Conservation (phyloP, 1,140 invertebrate species). For the Drosophila kikkawai region DNA sequence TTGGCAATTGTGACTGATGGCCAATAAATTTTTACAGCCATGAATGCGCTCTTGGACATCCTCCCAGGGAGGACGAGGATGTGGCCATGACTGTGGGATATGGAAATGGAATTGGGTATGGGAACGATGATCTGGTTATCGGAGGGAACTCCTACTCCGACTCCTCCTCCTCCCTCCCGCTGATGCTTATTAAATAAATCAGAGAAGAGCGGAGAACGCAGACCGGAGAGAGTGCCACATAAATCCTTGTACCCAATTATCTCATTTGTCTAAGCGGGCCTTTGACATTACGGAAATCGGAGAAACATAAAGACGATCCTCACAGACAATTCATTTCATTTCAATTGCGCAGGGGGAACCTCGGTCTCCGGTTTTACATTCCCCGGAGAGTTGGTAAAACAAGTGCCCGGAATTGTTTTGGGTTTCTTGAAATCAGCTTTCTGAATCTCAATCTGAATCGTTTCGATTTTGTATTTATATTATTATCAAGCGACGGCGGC, state of each 20-base stretch:
- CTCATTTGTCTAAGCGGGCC: constrained; percentile 77
- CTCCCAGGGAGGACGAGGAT: constrained; percentile 3
- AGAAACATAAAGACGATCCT: constrained; percentile 46
- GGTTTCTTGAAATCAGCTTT: not conserved
- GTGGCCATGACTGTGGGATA: constrained; percentile 7
- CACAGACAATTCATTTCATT: constrained; percentile 77
- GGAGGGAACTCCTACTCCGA: constrained; percentile 5
- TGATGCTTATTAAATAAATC: constrained; percentile 75
- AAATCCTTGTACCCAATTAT: constrained; percentile 81
- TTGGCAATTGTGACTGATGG: constrained; percentile 80
- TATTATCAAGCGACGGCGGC: constrained; percentile 39
- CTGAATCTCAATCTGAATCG: not conserved
- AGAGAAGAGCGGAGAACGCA: constrained; percentile 28
- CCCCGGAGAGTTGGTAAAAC: constrained; percentile 11
- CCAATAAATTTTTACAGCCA: constrained; percentile 80
- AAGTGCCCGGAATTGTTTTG: constrained; percentile 40
- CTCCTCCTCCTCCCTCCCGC: not conserved
- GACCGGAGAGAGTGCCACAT: constrained; percentile 38
- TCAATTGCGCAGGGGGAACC: constrained; percentile 52
- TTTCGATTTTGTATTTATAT: constrained; percentile 21
- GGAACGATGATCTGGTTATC: constrained; percentile 21
- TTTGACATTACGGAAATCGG: constrained; percentile 69
- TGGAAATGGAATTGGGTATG: constrained; percentile 18
- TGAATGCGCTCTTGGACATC: constrained; percentile 55
- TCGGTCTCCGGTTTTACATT: not conserved